Base-by-base conservation (phyloP, 2,113 vertebrate genomes). In the Upupa epops region DNA sequence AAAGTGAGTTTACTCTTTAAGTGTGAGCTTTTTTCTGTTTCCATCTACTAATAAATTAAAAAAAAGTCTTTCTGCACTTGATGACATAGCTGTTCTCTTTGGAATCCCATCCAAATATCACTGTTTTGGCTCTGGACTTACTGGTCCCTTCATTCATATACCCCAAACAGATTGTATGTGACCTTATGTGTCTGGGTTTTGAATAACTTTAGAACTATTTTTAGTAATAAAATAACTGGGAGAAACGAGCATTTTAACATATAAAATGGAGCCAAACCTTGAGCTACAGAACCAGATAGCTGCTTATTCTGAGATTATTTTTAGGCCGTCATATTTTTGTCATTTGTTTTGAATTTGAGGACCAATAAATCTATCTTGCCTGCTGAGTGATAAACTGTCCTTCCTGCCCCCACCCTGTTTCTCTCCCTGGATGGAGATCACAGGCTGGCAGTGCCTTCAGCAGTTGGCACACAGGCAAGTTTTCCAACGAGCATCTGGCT, bases 401-500 rank as follows among this genome's bases (percentile, higher is more conserved):
- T 80, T 90, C 83, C 34, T 88, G 73, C 22, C 20, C 45, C 61
- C 83, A 60, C 11, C 60, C 31, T 40, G 74, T 58, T n/a, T 61
- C 58, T 25, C 63, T 49, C 42, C 52, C 76, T 96, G 89, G 95
- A 87, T 28, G 52, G 80, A 79, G 90, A 93, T 96, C 90, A 88
- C 58, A 94, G 88, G 52, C 69, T 3, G 0, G 37, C 61, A 85
- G 77, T 83, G 92, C 94, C 89, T 92, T 76, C 0, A 2, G 94
- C 79, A 52, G 17, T 56, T 96, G 92, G 85, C 55, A 0, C 19
- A 3, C 18, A 46, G 59, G 65, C 78, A 25, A 7, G 22, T 84
- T 94, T 96, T 96, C 94, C 94, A 93, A 86, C 56, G 66, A 92
- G 70, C 94, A 94, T 95, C 91, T 94, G 91, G 88, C 88, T 81